Base-by-base conservation (phyloP, 2,888 invertebrate genomes). In the Neocrepidodera transversa region DNA sequence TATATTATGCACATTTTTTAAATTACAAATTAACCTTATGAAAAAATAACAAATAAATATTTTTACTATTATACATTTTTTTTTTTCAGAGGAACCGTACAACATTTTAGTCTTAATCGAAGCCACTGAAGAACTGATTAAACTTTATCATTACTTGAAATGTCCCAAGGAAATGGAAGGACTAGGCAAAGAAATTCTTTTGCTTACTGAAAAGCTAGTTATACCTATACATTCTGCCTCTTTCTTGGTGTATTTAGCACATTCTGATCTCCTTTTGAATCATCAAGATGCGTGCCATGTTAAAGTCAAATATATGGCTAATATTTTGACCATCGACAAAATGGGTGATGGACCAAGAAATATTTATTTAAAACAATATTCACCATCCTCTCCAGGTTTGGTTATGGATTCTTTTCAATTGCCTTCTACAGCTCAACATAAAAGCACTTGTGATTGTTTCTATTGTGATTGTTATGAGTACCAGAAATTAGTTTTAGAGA, bases 171-270 rank as follows among this genome's bases (percentile, higher is more conserved):
- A 76, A 66, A 66, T 72, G 1, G 66, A 74, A 11, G 68, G 69
- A 26, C 74, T 72, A 45, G 66, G 70, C 4, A 68, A 66, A 54
- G 67, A 73, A 28, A 61, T 69, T 17, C 47, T 74, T 4, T 8
- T 66, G n/a, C 58, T 76, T 3, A 64, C 74, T 6, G 77, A 78
- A 64, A 68, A 74, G 65, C 51, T 74, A 23, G 67, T 75, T 2
- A 47, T 77, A 18, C 76, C 78, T 2, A 58, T 74, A 3, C 67
- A 71, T 38, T 69, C 73, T 7, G 71, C 71, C 7, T 53, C 67
- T 13, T 68, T 75, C 18, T 53, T 78, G 32, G 51, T 67, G 2
- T 68, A 73, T 23, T 60, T 77, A 28, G 74, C 76, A 1, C 64
- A 72, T 26, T 72, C 73, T 8, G 78, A 78, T 63, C 49, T 77